These are phyloP conservation scores for Drosophila murphyi DNA, from an alignment of 1,140 invertebrate genomes.

Conservation along the genomic window DNA sequence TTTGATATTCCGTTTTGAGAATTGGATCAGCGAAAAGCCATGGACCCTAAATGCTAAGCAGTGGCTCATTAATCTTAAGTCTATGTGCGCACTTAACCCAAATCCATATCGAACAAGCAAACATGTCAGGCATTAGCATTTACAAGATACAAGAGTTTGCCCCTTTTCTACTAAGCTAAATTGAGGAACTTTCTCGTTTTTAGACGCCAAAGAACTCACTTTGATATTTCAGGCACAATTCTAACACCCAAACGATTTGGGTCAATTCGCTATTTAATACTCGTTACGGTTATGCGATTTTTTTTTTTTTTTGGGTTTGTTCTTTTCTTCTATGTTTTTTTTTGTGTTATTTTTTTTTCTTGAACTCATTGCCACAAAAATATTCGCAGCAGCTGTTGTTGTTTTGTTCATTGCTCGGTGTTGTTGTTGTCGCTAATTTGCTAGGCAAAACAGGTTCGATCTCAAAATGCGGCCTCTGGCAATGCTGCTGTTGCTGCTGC, in stretches of 20 bases:
- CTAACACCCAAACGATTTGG: conserved; percentile 49
- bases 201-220: neutral
- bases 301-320: neutral
- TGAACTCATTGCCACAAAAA: conserved; percentile 4
- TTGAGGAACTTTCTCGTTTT: conserved; percentile 26
- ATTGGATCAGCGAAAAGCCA: conserved; percentile 14
- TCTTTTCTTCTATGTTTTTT: neutral
- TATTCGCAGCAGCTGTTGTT: conserved; percentile 6
- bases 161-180: neutral
- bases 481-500: neutral
- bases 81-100: conserved; percentile 39
- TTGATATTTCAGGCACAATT: conserved; percentile 41
- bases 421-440: conserved; percentile 50
- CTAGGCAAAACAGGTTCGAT: conserved; percentile 77
- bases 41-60: conserved; percentile 12
- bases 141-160: conserved; percentile 6
- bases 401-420: neutral
- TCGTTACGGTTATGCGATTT: conserved; percentile 64
- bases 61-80: conserved; percentile 27
- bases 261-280: conserved; percentile 70
- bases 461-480: conserved; percentile 29
- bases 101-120: conserved; percentile 26
- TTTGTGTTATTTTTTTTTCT: conserved; percentile 1
- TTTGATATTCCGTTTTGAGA: neutral
- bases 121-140: conserved; percentile 42